These are phyloP conservation scores for Sebastes iracundus DNA, from an alignment of 2,797 vertebrate genomes.

Conservation along the genomic window DNA sequence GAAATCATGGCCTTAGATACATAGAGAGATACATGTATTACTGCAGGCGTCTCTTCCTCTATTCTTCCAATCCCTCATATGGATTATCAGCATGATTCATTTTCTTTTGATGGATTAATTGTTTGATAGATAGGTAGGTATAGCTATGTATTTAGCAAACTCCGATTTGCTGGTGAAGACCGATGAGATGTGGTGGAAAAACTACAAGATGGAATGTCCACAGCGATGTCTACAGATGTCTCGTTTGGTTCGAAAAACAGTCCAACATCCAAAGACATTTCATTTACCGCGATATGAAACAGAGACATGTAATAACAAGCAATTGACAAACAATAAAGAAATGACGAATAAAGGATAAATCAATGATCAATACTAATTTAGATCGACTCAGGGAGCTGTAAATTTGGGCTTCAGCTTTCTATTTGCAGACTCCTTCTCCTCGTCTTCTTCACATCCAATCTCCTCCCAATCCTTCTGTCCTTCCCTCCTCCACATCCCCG, in stretches of 20 bases:
- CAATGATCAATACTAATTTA: background rate
- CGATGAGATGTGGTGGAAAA: too few relatives aligned
- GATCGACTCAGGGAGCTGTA: background rate
- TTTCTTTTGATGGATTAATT: background rate
- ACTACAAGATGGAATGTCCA: too few relatives aligned
- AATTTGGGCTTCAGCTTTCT: conserved; percentile 16
- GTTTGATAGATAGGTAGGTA: background rate
- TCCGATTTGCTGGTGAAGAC: background rate
- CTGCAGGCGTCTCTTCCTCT: background rate
- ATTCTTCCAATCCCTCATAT: background rate
- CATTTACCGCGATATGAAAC: background rate
- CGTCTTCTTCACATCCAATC: conserved; percentile 1
- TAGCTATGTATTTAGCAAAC: background rate
- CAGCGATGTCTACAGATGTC: background rate
- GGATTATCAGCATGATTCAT: background rate
- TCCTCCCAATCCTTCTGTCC: background rate
- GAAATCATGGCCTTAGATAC: background rate
- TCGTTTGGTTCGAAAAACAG: background rate
- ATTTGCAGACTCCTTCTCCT: conserved; percentile 16
- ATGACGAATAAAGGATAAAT: background rate
- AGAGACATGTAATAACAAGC: background rate
- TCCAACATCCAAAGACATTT: background rate
- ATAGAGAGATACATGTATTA: background rate
- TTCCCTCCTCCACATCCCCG: background rate
- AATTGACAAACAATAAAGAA: background rate